Evolutionary conservation across 2,888 invertebrate genomes (phyloP), one percentile per base, ranked within the genome.

Genomic region (Rotaria magnacalcarata): DNA sequence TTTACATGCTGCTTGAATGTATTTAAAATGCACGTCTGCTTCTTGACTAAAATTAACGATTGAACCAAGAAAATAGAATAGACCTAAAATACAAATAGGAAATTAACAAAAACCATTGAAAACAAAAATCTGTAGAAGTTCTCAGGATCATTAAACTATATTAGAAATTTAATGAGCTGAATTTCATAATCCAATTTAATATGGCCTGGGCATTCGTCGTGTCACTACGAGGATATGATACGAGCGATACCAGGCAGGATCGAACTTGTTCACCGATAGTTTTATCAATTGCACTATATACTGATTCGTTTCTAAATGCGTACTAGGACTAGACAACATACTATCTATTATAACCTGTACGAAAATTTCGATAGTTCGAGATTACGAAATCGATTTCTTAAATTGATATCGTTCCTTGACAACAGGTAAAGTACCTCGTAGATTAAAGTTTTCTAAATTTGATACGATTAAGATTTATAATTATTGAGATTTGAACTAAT

Each of bases 11-110:
- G 98, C 96, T 93, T 99, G 98, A 90, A 99, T 99, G 91, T 99
- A 99, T 91, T 99, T 99, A 92, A 99, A 99, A 91, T 99, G 99
- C 47, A 99, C 99, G 92, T 99, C 99, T 10, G 96, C 94, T 91
- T 99, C 99, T 92, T 99, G 99, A 88, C 97, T 97, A 92, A 97
- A 99, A 93, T 99, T 99, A 41, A 99, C 99, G 91, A 99, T 99
- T 0, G 97, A 97, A n/a, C 99, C 98, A 87, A 99, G 93, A 93
- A 99, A 99, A 91, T 99, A 99, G 92, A 98, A 99, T 60, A 99
- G 92, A 58, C 98, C 93, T 80, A 80, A 80, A 67, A 43, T 1
- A 24, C 5, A 75, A 75, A 43, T 16, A 75, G 14, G 8, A 50
- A 11, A 50, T 50, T 11, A 50, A 50, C 14, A 50, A 50, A 50